Evolutionary conservation across 1,140 invertebrate genomes (phyloP).

Genomic region (Antheraea mylitta): DNA sequence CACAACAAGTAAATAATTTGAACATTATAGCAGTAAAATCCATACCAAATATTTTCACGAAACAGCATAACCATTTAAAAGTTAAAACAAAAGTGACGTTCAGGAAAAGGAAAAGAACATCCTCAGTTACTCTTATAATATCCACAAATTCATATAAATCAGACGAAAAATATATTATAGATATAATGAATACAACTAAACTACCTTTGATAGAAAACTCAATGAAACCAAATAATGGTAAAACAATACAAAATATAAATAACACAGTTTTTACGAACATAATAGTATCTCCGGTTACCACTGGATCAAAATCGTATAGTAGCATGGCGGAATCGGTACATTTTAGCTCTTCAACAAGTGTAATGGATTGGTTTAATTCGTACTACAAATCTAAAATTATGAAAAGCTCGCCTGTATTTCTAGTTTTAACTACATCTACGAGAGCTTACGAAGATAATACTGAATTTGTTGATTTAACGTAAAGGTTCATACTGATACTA

Average conservation of each 20-base stretch:
- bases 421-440: conserved; percentile 33
- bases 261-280: not conserved
- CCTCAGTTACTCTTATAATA: not conserved
- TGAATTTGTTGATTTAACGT: conserved; percentile 42
- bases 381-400: conserved; percentile 28
- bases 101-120: not conserved
- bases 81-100: not conserved
- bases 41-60: not conserved
- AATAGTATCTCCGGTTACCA: not conserved
- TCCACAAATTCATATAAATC: not conserved
- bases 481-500: not conserved
- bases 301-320: not conserved
- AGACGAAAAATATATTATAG: not conserved
- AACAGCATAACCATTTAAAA: not conserved
- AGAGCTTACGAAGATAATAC: conserved; percentile 8
- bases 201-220: not conserved
- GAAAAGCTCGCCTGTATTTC: conserved; percentile 18
- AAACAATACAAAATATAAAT: not conserved
- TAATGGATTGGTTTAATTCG: conserved; percentile 50
- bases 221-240: not conserved
- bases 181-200: not conserved
- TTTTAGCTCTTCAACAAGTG: conserved; percentile 17
- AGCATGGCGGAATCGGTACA: not conserved
- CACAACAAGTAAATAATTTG: no score
- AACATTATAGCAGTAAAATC: no score